phyloP scores from a whole-genome alignment of 1,140 invertebrate genomes.

The Drosophila takahashii region DNA sequence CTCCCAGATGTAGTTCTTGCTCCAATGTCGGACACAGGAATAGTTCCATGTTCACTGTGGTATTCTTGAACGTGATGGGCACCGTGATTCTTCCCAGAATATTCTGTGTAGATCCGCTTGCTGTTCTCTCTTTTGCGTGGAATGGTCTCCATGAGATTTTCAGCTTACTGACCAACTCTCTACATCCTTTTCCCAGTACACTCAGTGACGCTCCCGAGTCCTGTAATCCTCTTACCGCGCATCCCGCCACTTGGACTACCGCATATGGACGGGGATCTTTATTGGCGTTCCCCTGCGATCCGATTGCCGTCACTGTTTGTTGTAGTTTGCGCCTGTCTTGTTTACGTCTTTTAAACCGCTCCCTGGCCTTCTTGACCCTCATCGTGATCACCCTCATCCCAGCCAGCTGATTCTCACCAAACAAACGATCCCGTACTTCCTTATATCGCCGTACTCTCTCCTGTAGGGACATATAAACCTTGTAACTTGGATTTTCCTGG shows the following conservation, averaged over 20 bases:
- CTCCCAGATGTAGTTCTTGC: neutral
- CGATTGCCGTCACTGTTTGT: neutral
- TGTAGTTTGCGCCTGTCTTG: neutral
- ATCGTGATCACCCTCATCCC: neutral
- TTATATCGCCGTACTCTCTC: too few relatives aligned
- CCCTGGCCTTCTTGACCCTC: neutral
- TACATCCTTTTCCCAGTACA: neutral
- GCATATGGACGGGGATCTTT: constrained; percentile 3
- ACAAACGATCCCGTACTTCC: too few relatives aligned
- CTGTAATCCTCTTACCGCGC: neutral
- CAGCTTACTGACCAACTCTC: neutral
- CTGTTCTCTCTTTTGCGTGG: neutral
- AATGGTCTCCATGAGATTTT: neutral
- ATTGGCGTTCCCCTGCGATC: neutral
- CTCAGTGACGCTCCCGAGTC: neutral
- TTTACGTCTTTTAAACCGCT: neutral
- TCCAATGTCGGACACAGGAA: neutral
- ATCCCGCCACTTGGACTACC: neutral
- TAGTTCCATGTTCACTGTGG: neutral
- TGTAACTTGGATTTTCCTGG: too few relatives aligned
- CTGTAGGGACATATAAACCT: too few relatives aligned
- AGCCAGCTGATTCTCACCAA: too few relatives aligned
- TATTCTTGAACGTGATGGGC: neutral
- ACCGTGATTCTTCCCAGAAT: neutral
- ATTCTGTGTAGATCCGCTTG: neutral